Percentiles rank a stretch among this genome's conserved stretches.
These are phyloP conservation scores for Allophyes oxyacanthae DNA, from an alignment of 2,888 invertebrate species.

Conservation along the genomic window DNA sequence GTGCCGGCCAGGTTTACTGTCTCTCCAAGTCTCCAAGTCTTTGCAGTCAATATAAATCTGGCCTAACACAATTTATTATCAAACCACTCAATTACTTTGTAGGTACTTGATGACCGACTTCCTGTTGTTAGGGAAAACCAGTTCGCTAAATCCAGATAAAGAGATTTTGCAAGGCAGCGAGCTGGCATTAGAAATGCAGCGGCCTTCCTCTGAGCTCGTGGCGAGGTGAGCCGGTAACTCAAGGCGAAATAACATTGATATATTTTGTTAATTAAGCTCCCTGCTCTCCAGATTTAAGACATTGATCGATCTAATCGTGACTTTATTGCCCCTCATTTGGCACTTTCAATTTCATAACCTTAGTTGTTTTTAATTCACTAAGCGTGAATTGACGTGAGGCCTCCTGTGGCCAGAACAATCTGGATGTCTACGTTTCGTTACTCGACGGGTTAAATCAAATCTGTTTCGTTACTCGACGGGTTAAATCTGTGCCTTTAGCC, in stretches of 20 bases:
- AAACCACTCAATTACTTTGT: slow-evolving; percentile 1
- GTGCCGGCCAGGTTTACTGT: slow-evolving; percentile 6
- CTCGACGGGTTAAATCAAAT: too few species aligned
- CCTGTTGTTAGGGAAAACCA: slow-evolving; percentile 59
- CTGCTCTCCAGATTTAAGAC: slow-evolving; percentile 61
- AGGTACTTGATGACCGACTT: slow-evolving; percentile 58
- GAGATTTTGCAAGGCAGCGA: slow-evolving; percentile 72
- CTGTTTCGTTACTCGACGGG: too few species aligned
- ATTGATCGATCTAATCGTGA: slow-evolving; percentile 54
- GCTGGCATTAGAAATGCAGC: slow-evolving; percentile 79
- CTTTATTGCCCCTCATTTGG: slow-evolving; percentile 49
- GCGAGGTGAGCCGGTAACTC: slow-evolving; percentile 83
- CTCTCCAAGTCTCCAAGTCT: not conserved
- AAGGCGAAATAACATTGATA: slow-evolving; percentile 79
- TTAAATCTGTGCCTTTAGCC: too few species aligned
- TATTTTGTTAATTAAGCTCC: slow-evolving; percentile 78
- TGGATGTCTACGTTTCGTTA: too few species aligned
- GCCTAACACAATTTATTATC: not conserved
- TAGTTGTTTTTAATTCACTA: not conserved
- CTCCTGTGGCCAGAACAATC: too few species aligned
- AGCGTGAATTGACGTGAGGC: too few species aligned
- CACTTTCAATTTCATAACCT: slow-evolving; percentile 1
- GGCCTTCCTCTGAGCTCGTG: slow-evolving; percentile 78
- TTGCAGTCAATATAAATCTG: not conserved
- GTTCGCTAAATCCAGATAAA: slow-evolving; percentile 66